Conservation (phyloP, 2,888 invertebrate genomes). For the Pomacea canaliculata region DNA sequence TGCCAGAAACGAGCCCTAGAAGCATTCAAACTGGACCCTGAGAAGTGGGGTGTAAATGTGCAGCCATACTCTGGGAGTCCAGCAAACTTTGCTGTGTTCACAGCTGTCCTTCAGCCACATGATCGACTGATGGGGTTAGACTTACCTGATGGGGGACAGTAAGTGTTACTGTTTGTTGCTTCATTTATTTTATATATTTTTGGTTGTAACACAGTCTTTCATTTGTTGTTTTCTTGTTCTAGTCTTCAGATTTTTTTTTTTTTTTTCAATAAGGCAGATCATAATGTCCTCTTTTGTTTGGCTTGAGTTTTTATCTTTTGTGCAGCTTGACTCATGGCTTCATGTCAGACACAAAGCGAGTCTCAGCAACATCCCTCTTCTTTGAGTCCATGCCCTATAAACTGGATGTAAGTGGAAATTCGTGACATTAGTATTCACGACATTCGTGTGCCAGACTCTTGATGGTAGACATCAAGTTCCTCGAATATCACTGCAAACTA, state of each 20-base stretch:
- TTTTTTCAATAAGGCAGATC: too few relatives aligned
- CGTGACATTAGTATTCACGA: not conserved
- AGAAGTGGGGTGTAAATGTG: conserved; percentile 82
- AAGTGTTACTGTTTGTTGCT: conserved; percentile 34
- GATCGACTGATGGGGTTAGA: conserved; percentile 95
- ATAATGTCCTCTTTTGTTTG: too few relatives aligned
- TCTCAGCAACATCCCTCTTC: conserved; percentile 97
- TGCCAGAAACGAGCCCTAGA: conserved; percentile 89
- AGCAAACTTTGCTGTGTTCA: conserved; percentile 97
- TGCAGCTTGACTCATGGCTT: conserved; percentile 76
- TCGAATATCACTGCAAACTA: too few relatives aligned
- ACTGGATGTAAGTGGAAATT: conserved; percentile 72
- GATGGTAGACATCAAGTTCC: too few relatives aligned
- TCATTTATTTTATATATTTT: not conserved
- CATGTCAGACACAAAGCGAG: conserved; percentile 90
- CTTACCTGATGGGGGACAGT: conserved; percentile 95
- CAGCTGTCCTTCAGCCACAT: conserved; percentile 85
- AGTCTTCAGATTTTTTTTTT: too few relatives aligned
- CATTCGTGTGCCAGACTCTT: too few relatives aligned
- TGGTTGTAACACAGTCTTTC: not conserved
- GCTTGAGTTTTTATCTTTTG: conserved; percentile 1
- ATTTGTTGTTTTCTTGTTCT: not conserved
- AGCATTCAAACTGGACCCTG: conserved; percentile 84
- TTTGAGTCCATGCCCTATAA: conserved; percentile 99
- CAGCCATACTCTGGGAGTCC: conserved; percentile 94